Evolutionary conservation across 2,113 vertebrate species (phyloP), one percentile per base, ranked within the genome.

Genomic region (Tursiops truncatus): DNA sequence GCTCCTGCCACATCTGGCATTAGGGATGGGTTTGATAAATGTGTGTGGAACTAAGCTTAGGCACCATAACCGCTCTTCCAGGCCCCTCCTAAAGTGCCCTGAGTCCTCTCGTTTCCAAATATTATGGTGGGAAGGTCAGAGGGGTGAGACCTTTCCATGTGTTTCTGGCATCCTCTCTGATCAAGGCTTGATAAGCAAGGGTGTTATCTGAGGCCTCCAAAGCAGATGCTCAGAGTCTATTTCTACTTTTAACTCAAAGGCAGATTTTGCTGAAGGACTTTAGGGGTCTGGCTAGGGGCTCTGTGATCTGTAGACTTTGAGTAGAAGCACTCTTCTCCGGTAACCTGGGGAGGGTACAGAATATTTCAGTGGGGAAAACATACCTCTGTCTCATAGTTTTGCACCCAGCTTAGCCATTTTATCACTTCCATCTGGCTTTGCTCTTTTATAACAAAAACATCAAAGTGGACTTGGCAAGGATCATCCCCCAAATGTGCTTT

Each of bases 401-500:
- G 95, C 94, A 86, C 25, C 74, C 65, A 97, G 41, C 44, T 97
- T 97, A 68, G 80, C 83, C 96, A 23, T 96, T 97, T 97, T 95
- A 62, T 96, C 86, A 15, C 85, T 97, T 95, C 96, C 97, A 84
- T 97, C 94, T 98, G 97, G 95, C 82, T 67, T 96, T 97, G 56
- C 77, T 97, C 92, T 82, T 73, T 38, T 31, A 73, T 71, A 96
- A 96, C 97, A 97, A 93, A 97, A 98, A 98, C 97, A 98, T 97
- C 80, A 97, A 98, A 98, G 89, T 81, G 28, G 4, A 88, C 76
- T 98, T 96, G 81, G 97, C 97, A 96, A 77, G 58, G 50, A 89
- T 90, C 98, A 97, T 96, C 70, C 41, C 0, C 94, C 93, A 97
- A 94, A 92, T 93, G 91, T 95, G 94, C 80, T 95, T 91, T 96